Evolutionary conservation across 1,140 invertebrate species (phyloP), one percentile per base, ranked within the genome.

Genomic region (Pachypsylla venusta): DNA sequence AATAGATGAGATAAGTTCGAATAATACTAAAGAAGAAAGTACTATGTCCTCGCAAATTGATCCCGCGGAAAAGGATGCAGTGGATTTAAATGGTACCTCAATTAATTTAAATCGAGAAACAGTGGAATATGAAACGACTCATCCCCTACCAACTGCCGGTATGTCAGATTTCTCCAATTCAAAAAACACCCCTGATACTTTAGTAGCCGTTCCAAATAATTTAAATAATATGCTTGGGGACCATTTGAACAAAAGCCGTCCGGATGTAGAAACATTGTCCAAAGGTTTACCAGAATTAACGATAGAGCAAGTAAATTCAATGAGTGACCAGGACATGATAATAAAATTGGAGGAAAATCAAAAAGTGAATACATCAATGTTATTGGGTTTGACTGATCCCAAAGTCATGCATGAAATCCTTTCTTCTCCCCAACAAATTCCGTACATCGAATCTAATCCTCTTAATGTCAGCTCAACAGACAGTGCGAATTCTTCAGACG

Each of bases 291-390:
- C 42, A 19, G 42, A 19, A 19, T 19, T 48, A 22, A 48, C 4
- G n/a, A 19, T 48, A 19, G 42, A 48, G 4, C 42, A 48, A 48
- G 22, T 48, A 19, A 48, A n/a, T 7, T 5, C 42, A n/a, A 5
- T 48, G 42, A 48, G 42, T 48, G 42, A 48, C n/a, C 42, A 48
- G 16, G 42, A 48, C 42, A 48, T 48, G 4, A n/a, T 48, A 5
- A 4, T 19, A n/a, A 19, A 5, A 4, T 22, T 48, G 16, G 42
- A 48, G 22, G 42, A 48, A n/a, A 48, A 4, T 48, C 5, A 48
- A 10, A 48, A 5, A 4, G 22, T 48, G 7, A n/a, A 48, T 22
- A 5, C 42, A 7, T n/a, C 16, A n/a, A n/a, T 48, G 5, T n/a
- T 48, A 22, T 7, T 19, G 4, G 4, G 16, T 19, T 7, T 48